These are phyloP conservation scores for Hypanus sabinus DNA, from an alignment of 2,113 vertebrate species.

Conservation along the genomic window DNA sequence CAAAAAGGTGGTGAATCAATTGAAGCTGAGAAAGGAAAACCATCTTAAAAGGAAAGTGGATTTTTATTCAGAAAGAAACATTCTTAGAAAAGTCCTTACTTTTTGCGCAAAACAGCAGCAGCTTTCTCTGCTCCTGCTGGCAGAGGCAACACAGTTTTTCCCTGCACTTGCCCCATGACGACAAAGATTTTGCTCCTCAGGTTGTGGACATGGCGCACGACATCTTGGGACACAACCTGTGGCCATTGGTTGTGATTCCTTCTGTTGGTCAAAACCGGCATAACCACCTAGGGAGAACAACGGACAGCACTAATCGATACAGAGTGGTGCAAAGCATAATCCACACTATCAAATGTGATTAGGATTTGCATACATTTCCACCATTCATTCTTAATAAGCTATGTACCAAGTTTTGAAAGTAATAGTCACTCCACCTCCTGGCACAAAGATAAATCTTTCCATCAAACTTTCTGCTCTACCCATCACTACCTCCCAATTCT, in stretches of 20 bases:
- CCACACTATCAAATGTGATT: background rate
- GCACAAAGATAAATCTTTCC: background rate
- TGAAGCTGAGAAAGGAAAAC: background rate
- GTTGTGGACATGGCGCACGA: conserved; percentile 59
- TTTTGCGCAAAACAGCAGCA: conserved; percentile 53
- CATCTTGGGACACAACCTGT: conserved; percentile 67
- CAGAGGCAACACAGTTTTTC: conserved; percentile 76
- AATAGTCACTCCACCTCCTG: background rate
- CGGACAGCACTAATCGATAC: background rate
- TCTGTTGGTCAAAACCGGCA: conserved; percentile 67
- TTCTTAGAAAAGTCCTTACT: conserved; percentile 49
- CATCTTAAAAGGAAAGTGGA: background rate
- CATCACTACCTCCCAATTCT: background rate
- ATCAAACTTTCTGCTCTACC: background rate
- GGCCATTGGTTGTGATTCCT: conserved; percentile 75
- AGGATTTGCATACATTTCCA: background rate
- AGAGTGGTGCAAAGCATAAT: background rate
- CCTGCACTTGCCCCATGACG: conserved; percentile 70
- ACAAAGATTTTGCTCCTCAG: conserved; percentile 63
- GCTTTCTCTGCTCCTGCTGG: conserved; percentile 61
- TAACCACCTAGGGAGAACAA: conserved; percentile 60
- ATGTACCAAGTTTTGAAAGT: background rate
- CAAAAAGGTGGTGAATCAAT: background rate
- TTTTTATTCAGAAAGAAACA: background rate
- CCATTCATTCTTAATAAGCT: background rate